Conservation (phyloP, 2,113 vertebrate species). For the Scomber japonicus region DNA sequence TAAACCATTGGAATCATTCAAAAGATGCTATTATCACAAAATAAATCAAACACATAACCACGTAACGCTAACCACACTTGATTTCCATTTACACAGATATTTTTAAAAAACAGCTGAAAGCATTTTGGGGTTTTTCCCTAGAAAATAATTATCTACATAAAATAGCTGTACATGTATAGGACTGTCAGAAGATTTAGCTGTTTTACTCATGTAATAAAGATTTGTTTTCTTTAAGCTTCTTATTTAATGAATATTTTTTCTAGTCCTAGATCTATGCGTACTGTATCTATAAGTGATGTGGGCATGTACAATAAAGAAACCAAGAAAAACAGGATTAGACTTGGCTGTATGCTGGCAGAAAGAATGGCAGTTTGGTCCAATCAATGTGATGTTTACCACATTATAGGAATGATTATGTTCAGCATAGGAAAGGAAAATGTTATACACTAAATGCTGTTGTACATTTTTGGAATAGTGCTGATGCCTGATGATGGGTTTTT, state of each 20-base stretch:
- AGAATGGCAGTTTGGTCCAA: slow-evolving; percentile 25
- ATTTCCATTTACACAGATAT: background rate
- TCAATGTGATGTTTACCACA: slow-evolving; percentile 33
- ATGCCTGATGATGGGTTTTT: slow-evolving; percentile 2
- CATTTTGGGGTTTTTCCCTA: background rate
- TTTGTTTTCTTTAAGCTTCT: background rate
- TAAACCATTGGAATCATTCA: background rate
- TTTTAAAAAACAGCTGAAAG: background rate
- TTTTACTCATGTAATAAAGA: slow-evolving; percentile 1
- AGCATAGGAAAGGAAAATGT: slow-evolving; percentile 27
- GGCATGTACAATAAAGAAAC: slow-evolving; percentile 22
- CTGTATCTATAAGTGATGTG: background rate
- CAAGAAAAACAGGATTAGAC: slow-evolving; percentile 12
- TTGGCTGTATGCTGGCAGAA: slow-evolving; percentile 2
- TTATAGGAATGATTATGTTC: slow-evolving; percentile 42
- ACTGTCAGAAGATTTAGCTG: background rate
- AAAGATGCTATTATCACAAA: background rate
- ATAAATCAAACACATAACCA: background rate
- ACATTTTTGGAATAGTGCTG: slow-evolving; percentile 18
- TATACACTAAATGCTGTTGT: background rate
- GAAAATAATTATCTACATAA: background rate
- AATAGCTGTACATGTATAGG: background rate
- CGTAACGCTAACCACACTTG: too few relatives aligned
- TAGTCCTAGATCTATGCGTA: background rate
- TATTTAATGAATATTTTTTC: slow-evolving; percentile 2